Base-by-base conservation (phyloP, 2,888 invertebrate species). In the Eupelmus urozonus region DNA sequence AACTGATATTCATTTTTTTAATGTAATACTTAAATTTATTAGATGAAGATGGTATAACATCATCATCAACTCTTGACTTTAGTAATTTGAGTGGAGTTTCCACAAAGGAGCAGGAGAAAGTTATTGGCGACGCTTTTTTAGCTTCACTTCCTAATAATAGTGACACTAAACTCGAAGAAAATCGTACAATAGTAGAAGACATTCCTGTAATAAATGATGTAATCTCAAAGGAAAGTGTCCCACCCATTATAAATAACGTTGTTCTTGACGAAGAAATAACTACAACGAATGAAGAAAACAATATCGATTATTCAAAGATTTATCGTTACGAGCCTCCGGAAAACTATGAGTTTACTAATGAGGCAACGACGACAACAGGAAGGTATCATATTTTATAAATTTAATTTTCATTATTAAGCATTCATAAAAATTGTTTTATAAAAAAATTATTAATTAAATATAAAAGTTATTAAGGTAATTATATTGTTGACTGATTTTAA, bases 231-330 rank as follows among this genome's bases (percentile, higher is more conserved):
- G 65, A 78, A 5, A 34, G 59, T 16, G 42, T 78, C 5, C 66
- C 53, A 13, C 49, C 74, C 7, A 60, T 67, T 16, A 65, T 74
- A 20, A 59, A 70, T 9, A 34, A 67, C 5, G 57, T 75, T 29
- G 71, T 34, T 20, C 9, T 71, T 5, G 75, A 79, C 34, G 60
- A 79, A 66, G 79, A 79, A 55, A 66, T 79, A 18, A 71, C 57
- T 2, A 69, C 78, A 7, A 63, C 63, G 1, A 25, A 57, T 20
- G 45, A 79, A 9, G 59, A 69, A 23, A 20, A 16, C 0, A 42
- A 78, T 1, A 0, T 25, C 11, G 53, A 74, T 51, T 74, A n/a
- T 29, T 29, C 59, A 9, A 55, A 59, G 23, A 27, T 59, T 20
- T 70, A 63, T 9, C 62, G 55, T 40, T 65, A 69, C 45, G 73